These are phyloP conservation scores for Verasper variegatus DNA, from an alignment of 2,113 vertebrate genomes.

Conservation along the genomic window DNA sequence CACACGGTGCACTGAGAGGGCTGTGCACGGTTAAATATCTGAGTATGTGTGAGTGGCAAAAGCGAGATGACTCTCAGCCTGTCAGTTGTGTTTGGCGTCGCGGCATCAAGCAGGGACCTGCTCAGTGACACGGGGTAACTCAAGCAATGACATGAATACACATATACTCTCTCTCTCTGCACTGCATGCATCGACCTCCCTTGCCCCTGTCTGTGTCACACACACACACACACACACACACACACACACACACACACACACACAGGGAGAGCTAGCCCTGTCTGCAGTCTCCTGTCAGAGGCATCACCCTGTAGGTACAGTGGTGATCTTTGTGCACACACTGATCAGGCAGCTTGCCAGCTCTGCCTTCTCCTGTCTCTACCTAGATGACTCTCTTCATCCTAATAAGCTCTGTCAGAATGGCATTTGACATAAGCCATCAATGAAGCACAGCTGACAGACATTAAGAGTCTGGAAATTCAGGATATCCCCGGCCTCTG, in stretches of 20 bases:
- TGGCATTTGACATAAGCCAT: conserved; percentile 84
- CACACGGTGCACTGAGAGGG: conserved; percentile 49
- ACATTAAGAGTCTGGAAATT: conserved; percentile 64
- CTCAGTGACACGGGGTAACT: conserved; percentile 72
- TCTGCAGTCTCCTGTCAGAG: conserved; percentile 79
- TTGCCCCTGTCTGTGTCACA: conserved; percentile 6
- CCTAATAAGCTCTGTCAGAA: conserved; percentile 82
- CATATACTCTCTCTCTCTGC: conserved; percentile 42
- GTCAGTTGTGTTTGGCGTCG: conserved; percentile 73
- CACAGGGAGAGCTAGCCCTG: conserved; percentile 52
- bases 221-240: too few relatives aligned
- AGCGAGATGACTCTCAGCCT: conserved; percentile 78
- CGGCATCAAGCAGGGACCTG: conserved; percentile 70
- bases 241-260: conserved; percentile 12
- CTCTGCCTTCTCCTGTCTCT: conserved; percentile 76
- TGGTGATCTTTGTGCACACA: conserved; percentile 70
- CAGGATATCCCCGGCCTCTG: conserved; percentile 45
- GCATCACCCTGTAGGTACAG: conserved; percentile 72
- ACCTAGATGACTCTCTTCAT: conserved; percentile 74
- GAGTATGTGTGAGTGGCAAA: conserved; percentile 72
- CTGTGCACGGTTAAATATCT: conserved; percentile 68
- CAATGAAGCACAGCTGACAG: conserved; percentile 80
- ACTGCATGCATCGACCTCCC: conserved; percentile 26
- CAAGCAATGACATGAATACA: conserved; percentile 66
- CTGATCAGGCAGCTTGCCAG: conserved; percentile 70